phyloP scores from a whole-genome alignment of 2,888 invertebrate species.

The Thecocarcelia acutangulata region DNA sequence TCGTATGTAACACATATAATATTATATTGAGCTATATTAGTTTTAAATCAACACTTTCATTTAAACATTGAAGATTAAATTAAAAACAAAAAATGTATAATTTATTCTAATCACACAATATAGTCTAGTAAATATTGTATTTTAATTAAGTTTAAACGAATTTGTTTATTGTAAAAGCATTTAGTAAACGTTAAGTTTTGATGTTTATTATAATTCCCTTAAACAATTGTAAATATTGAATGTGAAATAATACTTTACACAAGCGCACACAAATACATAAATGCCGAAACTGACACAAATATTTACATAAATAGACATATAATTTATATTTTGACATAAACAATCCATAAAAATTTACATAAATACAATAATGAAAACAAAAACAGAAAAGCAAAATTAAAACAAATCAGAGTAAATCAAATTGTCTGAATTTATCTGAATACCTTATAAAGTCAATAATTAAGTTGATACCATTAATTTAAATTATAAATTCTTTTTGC shows the following conservation, averaged over 20 bases:
- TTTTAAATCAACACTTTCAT: constrained; percentile 32
- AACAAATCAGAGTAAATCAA: constrained; percentile 18
- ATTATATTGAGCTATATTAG: background rate
- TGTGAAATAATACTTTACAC: constrained; percentile 4
- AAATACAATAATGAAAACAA: no score
- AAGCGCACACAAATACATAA: background rate
- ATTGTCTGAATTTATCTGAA: constrained; percentile 24
- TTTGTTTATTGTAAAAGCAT: constrained; percentile 42
- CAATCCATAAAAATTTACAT: constrained; percentile 11
- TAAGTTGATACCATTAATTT: constrained; percentile 53
- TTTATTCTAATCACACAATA: constrained; percentile 67
- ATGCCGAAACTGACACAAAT: background rate
- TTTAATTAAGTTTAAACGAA: constrained; percentile 46
- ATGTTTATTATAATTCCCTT: background rate
- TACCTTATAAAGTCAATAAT: constrained; percentile 60
- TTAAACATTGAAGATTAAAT: constrained; percentile 24
- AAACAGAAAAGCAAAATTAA: background rate
- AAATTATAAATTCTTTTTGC: constrained; percentile 8
- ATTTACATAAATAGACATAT: constrained; percentile 13
- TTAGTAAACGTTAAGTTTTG: constrained; percentile 31
- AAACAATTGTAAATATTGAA: constrained; percentile 32
- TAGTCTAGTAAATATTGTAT: constrained; percentile 55
- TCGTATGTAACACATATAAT: no score
- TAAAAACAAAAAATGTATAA: constrained; percentile 39
- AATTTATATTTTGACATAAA: constrained; percentile 32